Conservation (phyloP, 1,140 invertebrate genomes). For the Lysiphlebus fabarum region DNA sequence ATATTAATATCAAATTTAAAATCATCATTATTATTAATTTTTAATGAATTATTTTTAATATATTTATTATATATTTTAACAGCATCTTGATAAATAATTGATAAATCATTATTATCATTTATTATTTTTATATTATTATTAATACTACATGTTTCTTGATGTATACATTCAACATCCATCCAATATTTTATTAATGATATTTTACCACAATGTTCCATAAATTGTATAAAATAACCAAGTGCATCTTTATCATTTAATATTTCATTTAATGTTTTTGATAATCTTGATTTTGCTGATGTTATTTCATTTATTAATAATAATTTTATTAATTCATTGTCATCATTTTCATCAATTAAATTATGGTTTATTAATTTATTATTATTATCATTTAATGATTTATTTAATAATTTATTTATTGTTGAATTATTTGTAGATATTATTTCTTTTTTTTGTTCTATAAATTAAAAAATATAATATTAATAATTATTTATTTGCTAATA, state of each 20-base stretch:
- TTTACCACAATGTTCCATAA: slow-evolving; percentile 62
- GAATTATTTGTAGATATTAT: no score
- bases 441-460: no score
- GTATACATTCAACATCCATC: slow-evolving; percentile 70
- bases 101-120: slow-evolving; percentile 22
- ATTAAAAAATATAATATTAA: no score
- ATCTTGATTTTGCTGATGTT: slow-evolving; percentile 49
- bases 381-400: no score
- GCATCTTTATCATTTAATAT: slow-evolving; percentile 68
- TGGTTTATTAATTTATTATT: slow-evolving; percentile 26
- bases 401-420: no score
- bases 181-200: slow-evolving; percentile 66
- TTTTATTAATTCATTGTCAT: slow-evolving; percentile 31
- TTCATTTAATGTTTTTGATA: slow-evolving; percentile 64
- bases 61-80: slow-evolving; percentile 58
- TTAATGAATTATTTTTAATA: slow-evolving; percentile 50
- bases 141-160: slow-evolving; percentile 48
- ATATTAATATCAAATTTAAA: slow-evolving; percentile 51
- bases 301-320: no score
- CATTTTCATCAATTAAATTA: slow-evolving; percentile 47
- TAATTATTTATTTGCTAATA: background rate
- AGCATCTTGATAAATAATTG: slow-evolving; percentile 48
- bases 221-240: slow-evolving; percentile 72
- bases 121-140: slow-evolving; percentile 27
- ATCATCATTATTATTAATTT: slow-evolving; percentile 47